These are phyloP conservation scores for Hiodon tergisus DNA, from an alignment of 2,113 vertebrate species.

Conservation along the genomic window DNA sequence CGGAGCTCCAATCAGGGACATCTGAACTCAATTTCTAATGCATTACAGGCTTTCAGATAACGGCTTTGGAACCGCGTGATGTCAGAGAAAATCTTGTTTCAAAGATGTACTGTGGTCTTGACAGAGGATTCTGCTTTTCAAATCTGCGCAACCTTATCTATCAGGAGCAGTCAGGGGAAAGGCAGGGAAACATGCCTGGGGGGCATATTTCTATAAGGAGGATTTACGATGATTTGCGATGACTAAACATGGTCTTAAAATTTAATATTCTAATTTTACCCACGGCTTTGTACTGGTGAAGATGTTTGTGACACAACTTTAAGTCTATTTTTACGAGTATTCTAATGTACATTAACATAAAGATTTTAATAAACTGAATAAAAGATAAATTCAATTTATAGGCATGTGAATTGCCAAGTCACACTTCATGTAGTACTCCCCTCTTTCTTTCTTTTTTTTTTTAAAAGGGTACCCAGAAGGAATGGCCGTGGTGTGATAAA, in stretches of 20 bases:
- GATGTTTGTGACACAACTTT: too few relatives aligned
- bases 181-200: constrained; percentile 13
- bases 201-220: constrained; percentile 32
- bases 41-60: constrained; percentile 27
- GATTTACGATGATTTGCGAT: constrained; percentile 43
- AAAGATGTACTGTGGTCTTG: constrained; percentile 19
- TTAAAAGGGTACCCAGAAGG: too few relatives aligned
- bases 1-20: constrained; percentile 26
- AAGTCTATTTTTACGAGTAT: too few relatives aligned
- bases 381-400: too few relatives aligned
- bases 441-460: too few relatives aligned
- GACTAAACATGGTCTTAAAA: constrained; percentile 40
- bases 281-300: not conserved
- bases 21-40: constrained; percentile 19
- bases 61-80: constrained; percentile 33
- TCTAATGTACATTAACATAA: too few relatives aligned
- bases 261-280: constrained; percentile 19
- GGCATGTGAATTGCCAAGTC: too few relatives aligned
- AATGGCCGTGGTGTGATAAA: too few relatives aligned
- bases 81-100: constrained; percentile 33
- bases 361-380: too few relatives aligned
- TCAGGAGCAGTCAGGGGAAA: constrained; percentile 38
- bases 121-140: constrained; percentile 31
- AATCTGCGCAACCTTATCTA: constrained; percentile 47
- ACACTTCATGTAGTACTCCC: too few relatives aligned